Evolutionary conservation across 2,888 invertebrate genomes (phyloP), one percentile per base, ranked within the genome.

Genomic region (Mythimna loreyi): DNA sequence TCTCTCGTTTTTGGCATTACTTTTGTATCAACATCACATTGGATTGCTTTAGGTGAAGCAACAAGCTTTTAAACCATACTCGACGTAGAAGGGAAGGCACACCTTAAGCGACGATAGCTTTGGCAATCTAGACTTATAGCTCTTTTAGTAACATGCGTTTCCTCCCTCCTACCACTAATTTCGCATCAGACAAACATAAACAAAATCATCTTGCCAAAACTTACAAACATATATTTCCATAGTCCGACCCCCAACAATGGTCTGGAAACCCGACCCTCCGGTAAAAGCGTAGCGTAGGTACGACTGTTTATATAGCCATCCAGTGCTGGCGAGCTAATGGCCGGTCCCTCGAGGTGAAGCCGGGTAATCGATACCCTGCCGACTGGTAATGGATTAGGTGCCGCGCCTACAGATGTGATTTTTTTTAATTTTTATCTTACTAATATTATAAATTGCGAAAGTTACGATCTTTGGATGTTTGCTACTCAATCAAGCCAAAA

Each of bases 271-370:
- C 56, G 74, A 83, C 36, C 50, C 55, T 60, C 55, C 68, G 63
- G 62, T 83, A 83, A 82, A 76, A 82, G 81, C 72, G 62, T 64
- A 1, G 69, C n/a, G n/a, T n/a, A n/a, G 52, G 53, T 77, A 80
- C 70, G 70, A 69, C 81, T 78, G 80, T 82, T 80, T 78, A 74
- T 78, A 72, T 75, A 83, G 63, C 61, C 58, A 75, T 81, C 83
- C 75, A 81, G 56, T 70, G 84, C 78, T 76, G 78, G 82, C 16
- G 78, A 81, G 82, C 84, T 85, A 85, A 85, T 84, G 85, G 85
- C 47, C 71, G 75, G 75, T 85, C 85, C 85, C 85, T 56, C 5
- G 83, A 78, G 85, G 79, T 72, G 81, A 64, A 67, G 62, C 68
- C 64, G 56, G 50, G 85, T 84, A 83, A 85, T 84, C 85, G 85